Percentiles rank a stretch among this genome's conserved stretches.
These are phyloP conservation scores for Leptopilina myrica DNA, from an alignment of 2,888 invertebrate species.

Conservation along the genomic window DNA sequence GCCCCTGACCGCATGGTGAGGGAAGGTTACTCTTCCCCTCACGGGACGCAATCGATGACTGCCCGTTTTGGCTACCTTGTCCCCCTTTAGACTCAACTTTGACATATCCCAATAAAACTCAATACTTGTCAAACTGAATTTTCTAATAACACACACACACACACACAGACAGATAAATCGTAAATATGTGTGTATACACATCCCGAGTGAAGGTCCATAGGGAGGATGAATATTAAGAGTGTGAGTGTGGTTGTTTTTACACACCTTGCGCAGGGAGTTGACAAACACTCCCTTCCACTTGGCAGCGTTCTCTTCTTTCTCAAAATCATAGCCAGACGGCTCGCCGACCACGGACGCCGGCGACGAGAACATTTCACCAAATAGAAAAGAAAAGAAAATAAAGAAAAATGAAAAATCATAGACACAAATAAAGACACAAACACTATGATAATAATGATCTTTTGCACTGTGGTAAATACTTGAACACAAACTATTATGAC, in stretches of 20 bases:
- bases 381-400: conserved; percentile 51
- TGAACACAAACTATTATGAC: conserved; percentile 4
- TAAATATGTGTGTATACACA: too few relatives aligned
- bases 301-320: conserved; percentile 90
- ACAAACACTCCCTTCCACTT: conserved; percentile 96
- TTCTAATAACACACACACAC: background rate
- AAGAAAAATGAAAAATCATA: conserved; percentile 55
- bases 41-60: conserved; percentile 71
- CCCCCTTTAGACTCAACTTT: conserved; percentile 29
- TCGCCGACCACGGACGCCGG: conserved; percentile 78
- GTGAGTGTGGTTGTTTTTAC: conserved; percentile 50
- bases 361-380: conserved; percentile 74
- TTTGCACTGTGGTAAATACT: conserved; percentile 15
- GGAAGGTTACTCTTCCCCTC: conserved; percentile 66
- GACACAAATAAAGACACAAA: conserved; percentile 47
- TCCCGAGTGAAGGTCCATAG: background rate
- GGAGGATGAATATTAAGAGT: conserved; percentile 26
- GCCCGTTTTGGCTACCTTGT: conserved; percentile 15
- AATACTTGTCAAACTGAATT: conserved; percentile 32
- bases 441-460: conserved; percentile 18
- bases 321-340: conserved; percentile 86
- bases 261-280: conserved; percentile 91
- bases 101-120: conserved; percentile 35
- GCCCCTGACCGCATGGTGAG: conserved; percentile 32
- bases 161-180: too few relatives aligned